Conservation (phyloP, 2,888 invertebrate species). For the Thera obeliscata region DNA sequence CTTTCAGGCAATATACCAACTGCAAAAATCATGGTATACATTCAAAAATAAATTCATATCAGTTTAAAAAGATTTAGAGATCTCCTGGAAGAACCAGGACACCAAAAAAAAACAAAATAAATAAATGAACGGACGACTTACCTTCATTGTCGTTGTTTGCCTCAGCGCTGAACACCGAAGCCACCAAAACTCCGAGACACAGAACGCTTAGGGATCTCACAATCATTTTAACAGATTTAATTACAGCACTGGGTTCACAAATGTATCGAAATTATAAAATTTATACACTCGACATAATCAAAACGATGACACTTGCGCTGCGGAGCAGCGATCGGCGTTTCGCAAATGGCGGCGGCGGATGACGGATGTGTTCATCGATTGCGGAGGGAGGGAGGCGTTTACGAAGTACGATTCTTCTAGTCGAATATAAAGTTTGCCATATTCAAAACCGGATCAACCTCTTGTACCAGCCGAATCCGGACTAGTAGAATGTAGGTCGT, state of each 20-base stretch:
- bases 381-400: constrained; percentile 64
- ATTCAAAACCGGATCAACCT: constrained; percentile 9
- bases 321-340: constrained; percentile 75
- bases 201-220: constrained; percentile 81
- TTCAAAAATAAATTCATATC: neutral
- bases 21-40: neutral
- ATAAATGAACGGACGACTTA: constrained; percentile 61
- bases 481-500: no score
- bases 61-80: neutral
- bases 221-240: constrained; percentile 80
- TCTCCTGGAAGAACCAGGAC: constrained; percentile 10
- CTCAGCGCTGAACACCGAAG: constrained; percentile 74
- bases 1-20: neutral
- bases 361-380: constrained; percentile 84
- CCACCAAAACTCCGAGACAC: constrained; percentile 80
- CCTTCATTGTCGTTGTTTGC: constrained; percentile 84
- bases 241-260: constrained; percentile 76
- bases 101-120: constrained; percentile 63
- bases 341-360: constrained; percentile 82
- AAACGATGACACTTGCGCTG: constrained; percentile 77
- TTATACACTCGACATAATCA: constrained; percentile 78
- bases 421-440: constrained; percentile 22
- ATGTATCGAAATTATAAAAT: constrained; percentile 74
- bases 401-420: constrained; percentile 51
- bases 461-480: no score